Evolutionary conservation across 1,140 invertebrate genomes (phyloP), one percentile per base, ranked within the genome.

Genomic region (Cotesia typhae): DNA sequence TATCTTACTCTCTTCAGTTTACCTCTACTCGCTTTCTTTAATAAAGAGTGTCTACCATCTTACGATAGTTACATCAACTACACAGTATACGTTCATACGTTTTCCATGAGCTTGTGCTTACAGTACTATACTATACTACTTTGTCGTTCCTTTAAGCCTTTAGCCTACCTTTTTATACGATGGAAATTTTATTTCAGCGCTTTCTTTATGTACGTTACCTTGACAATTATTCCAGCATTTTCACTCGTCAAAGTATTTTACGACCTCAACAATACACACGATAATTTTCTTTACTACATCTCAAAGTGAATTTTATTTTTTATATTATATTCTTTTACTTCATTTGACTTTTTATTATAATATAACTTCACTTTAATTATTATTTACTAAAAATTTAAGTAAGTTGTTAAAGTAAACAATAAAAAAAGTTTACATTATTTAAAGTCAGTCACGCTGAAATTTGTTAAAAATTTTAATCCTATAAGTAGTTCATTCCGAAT

Each of bases 11-110:
- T 51, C 53, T 9, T 55, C 12, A 14, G 53, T 55, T 55, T 55
- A 28, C 70, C 70, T 67, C 28, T 28, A 28, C 28, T 28, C 69
- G 76, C 75, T 80, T 79, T 79, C 78, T 80, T 80, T 76, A 79
- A 76, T 79, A 79, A 78, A 74, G 78, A 9, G 41, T 47, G 41
- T 47, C 41, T 47, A 47, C 78, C 75, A 79, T 70, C 53, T 67
- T 72, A 76, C 77, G 72, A 72, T 79, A 47, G 79, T 79, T 76
- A 79, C 53, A 77, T 69, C 78, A 65, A 64, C 75, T 47, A 47
- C 9, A 68, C 53, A 53, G 53, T 51, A 60, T 61, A 57, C 72
- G 69, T 79, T 74, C 77, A 76, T 75, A 79, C 67, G 41, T 59
- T 52, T 53, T 71, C 28, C 20, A 35, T 55, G 53, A 14, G 53